Evolutionary conservation across 1,140 invertebrate genomes (phyloP), one percentile per base, ranked within the genome.

Genomic region (Drosophila tsacasi): DNA sequence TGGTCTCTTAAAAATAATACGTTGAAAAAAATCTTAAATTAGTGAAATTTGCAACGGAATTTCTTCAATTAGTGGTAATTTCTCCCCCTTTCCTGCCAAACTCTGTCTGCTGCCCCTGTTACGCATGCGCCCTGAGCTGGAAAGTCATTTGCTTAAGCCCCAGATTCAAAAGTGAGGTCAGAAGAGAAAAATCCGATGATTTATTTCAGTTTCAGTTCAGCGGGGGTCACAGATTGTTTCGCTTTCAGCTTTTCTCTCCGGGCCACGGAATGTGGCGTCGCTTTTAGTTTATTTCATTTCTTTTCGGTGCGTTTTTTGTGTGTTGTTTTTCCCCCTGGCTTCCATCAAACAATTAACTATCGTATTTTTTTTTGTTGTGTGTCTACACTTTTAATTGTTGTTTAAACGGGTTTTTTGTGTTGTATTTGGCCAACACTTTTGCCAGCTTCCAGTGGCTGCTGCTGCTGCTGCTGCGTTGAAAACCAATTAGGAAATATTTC

Each of bases 131-230:
- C 55, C 55, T 67, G 62, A 54, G 75, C 75, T 76, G 72, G 72
- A 60, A 76, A 75, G 54, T 39, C 65, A 72, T 69, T 66, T 69
- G 47, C 47, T 54, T 50, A 44, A 75, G 59, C 61, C 52, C 39
- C 39, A 42, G 52, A 57, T 37, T 27, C 46, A 46, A 76, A 75
- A 46, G 37, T 9, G 30, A n/a, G 23, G 32, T 63, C 58, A 73
- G 23, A 50, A n/a, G 49, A 40, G 49, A 62, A 77, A 77, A 86
- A 86, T 87, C 76, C 73, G 83, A 77, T 80, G 79, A 87, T 86
- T 87, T 80, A 83, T 83, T 68, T 62, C 63, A 62, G 72, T 59
- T 81, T 79, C 61, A 66, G 47, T 71, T 50, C 44, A 40, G 52
- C 39, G 35, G 40, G 50, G 75, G 73, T 77, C 73, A 76, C 66